phyloP scores from a whole-genome alignment of 2,888 invertebrate genomes.

The Ochropleura leucogaster region DNA sequence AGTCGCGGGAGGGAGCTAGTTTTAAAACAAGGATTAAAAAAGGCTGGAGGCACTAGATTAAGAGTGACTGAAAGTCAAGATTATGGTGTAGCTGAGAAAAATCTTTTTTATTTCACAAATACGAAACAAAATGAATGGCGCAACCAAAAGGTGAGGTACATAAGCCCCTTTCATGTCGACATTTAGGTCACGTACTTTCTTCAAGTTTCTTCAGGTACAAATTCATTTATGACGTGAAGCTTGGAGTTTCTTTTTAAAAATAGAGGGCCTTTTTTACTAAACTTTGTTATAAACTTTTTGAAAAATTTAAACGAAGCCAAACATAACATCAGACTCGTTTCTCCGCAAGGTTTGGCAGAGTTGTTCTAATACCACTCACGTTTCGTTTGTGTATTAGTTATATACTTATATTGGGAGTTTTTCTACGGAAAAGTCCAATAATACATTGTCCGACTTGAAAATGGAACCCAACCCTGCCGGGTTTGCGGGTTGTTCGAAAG shows the following conservation, averaged over 20 bases:
- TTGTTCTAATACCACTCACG: not conserved
- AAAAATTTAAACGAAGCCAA: not conserved
- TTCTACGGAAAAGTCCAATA: not conserved
- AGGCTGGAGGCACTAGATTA: no score
- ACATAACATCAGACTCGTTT: not conserved
- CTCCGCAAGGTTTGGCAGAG: not conserved
- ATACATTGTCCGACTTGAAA: not conserved
- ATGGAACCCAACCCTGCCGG: not conserved
- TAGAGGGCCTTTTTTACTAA: not conserved
- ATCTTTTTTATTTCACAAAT: not conserved
- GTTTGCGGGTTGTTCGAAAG: no score
- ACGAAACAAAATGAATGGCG: not conserved
- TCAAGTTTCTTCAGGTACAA: slow-evolving; percentile 32
- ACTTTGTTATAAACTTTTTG: not conserved
- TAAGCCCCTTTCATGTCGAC: not conserved
- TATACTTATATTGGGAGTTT: not conserved
- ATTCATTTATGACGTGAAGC: slow-evolving; percentile 12
- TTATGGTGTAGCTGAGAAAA: not conserved
- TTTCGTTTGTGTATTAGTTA: not conserved
- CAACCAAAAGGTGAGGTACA: not conserved
- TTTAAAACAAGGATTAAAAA: not conserved
- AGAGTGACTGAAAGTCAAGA: not conserved
- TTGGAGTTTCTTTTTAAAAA: slow-evolving; percentile 15
- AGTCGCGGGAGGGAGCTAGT: not conserved
- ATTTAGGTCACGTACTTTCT: slow-evolving; percentile 37